Conservation (phyloP, 2,797 vertebrate genomes). For the Melanotaenia trifasciata region DNA sequence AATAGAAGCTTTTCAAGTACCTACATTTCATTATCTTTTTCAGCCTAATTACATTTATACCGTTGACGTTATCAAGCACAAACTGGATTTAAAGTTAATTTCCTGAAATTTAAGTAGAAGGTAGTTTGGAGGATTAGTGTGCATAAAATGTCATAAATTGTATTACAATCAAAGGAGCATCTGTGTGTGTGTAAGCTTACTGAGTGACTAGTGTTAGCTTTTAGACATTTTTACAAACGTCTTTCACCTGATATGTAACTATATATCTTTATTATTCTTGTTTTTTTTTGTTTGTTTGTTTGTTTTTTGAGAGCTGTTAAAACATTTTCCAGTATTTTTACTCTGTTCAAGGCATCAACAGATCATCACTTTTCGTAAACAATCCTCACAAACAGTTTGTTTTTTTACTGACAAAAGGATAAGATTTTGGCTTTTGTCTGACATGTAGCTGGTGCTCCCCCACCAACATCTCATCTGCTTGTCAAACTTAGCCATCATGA, state of each 20-base stretch:
- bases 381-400: conserved; percentile 33
- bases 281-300: conserved; percentile 19
- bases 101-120: background rate
- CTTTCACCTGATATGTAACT: conserved; percentile 21
- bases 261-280: background rate
- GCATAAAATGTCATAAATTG: background rate
- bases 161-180: background rate
- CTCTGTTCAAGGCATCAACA: conserved; percentile 16
- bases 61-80: background rate
- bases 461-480: conserved; percentile 67
- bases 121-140: background rate
- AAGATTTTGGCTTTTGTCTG: conserved; percentile 44
- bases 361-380: conserved; percentile 30
- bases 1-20: conserved; percentile 17
- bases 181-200: conserved; percentile 6
- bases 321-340: conserved; percentile 21
- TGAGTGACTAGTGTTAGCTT: background rate
- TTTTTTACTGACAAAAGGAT: conserved; percentile 47
- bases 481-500: conserved; percentile 71
- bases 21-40: conserved; percentile 14
- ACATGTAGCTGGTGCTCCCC: conserved; percentile 53
- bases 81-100: background rate
- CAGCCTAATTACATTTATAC: background rate
- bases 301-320: conserved; percentile 21
- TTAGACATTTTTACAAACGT: conserved; percentile 25